Evolutionary conservation across 1,140 invertebrate species (phyloP), one percentile per base, ranked within the genome.

Genomic region (Hypsibius dujardini): DNA sequence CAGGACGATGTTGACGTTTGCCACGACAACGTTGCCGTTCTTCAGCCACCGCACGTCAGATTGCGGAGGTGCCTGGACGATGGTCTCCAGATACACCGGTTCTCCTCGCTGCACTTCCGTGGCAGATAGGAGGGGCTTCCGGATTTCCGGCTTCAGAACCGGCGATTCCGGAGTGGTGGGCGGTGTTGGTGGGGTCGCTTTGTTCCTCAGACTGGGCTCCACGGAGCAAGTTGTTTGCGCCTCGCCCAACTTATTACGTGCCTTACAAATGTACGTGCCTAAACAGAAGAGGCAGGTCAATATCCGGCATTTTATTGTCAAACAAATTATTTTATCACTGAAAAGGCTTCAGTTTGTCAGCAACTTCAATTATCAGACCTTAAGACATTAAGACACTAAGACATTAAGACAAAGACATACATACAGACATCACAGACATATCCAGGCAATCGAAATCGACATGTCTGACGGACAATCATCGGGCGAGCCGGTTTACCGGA

Each of bases 141-240:
- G 62, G 7, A 42, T 14, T 42, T 67, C 7, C 7, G 62, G 62
- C 40, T 67, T 67, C 7, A 42, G 62, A 46, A 1, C 40, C 40
- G 28, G 59, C 7, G 40, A 40, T 7, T 67, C 62, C 45, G 7
- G 7, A 42, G 7, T 3, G 45, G 45, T 42, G 3, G 3, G 12
- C 7, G 62, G 7, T 42, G 42, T 67, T 42, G 62, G 3, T 67
- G 7, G 7, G 62, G 42, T 56, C n/a, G 50, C n/a, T 56, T 56
- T n/a, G 7, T 7, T 56, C n/a, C n/a, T n/a, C 7, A 56, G 7
- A 12, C 45, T 12, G 3, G 62, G 7, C 7, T 67, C 7, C 42
- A 94, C 88, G 72, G 86, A 86, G 78, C 88, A 89, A 73, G 90
- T 92, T 71, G 91, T 94, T 50, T 92, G 86, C 75, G 82, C 84